Evolutionary conservation across 2,113 vertebrate species (phyloP).

Genomic region (Alouatta palliata): DNA sequence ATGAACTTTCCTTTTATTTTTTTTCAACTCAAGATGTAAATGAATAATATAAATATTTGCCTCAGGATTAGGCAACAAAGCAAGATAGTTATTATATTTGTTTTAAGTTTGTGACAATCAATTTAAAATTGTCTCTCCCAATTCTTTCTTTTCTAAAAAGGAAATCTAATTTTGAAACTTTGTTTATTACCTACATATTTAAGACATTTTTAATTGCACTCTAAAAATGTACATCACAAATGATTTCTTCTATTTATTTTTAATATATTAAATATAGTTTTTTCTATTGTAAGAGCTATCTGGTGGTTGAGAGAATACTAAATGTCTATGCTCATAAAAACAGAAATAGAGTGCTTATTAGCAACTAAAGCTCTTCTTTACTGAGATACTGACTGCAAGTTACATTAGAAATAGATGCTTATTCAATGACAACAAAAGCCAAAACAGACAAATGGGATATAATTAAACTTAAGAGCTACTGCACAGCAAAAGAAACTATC

Average conservation of each 20-base stretch:
- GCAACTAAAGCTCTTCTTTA: not conserved
- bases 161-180: not conserved
- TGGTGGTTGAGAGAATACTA: slow-evolving; percentile 50
- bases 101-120: not conserved
- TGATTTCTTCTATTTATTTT: not conserved
- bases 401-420: not conserved
- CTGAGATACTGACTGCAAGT: not conserved
- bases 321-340: not conserved
- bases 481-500: too few relatives aligned
- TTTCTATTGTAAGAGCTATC: slow-evolving; percentile 61
- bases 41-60: not conserved
- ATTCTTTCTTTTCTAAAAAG: not conserved
- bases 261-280: slow-evolving; percentile 7
- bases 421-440: not conserved
- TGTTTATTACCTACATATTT: not conserved
- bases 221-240: not conserved
- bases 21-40: not conserved
- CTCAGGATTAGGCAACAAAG: not conserved
- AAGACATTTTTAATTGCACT: not conserved
- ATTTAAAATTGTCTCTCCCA: not conserved
- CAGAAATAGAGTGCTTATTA: not conserved
- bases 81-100: not conserved
- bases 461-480: too few relatives aligned
- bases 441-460: too few relatives aligned
- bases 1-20: not conserved